Evolutionary conservation across 2,888 invertebrate species (phyloP), one percentile per base, ranked within the genome.

Genomic region (Hydrotaea diabolus): DNA sequence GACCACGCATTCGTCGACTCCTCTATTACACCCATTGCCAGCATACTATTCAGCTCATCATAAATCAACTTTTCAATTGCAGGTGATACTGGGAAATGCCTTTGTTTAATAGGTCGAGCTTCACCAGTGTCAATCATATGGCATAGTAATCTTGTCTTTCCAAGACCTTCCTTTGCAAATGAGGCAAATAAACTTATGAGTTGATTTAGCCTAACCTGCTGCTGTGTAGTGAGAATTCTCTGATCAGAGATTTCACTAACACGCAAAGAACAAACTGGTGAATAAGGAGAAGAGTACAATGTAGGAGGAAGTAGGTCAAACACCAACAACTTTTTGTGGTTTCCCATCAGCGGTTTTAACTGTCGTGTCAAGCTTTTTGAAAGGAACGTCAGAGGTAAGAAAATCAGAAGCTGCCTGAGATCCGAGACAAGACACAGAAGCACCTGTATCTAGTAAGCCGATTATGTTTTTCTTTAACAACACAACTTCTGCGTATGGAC

Each of bases 41-140:
- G 17, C 90, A 91, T 91, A 1, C 88, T 62, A 23, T 90, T 89
- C 0, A 91, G 85, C 76, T 90, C 89, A 15, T 83, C 72, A 23
- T 83, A 81, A 11, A 87, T 69, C n/a, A 86, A 19, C 11, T 81
- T 80, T 9, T 62, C 77, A 4, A 72, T 49, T 0, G 77, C 77
- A 3, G 72, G 77, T 0, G 77, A 72, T 0, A 87, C 80, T 0
- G 86, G 85, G 75, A 79, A 86, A 26, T 86, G 85, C 0, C 88
- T 66, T 36, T 87, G 86, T 73, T 87, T 87, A 1, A 87, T 77
- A 0, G 86, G 86, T 9, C 82, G 71, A 0, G 79, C 77, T 0
- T 62, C n/a, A 1, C 86, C 84, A 21, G 77, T 62, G 21, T 86
- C 87, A 11, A 88, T 87, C 0, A 39, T 53, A 53, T 87, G 86